Percentiles rank a stretch among this genome's conserved stretches.
Conservation (phyloP, 2,113 vertebrate species). For the Erythrocebus patas region DNA sequence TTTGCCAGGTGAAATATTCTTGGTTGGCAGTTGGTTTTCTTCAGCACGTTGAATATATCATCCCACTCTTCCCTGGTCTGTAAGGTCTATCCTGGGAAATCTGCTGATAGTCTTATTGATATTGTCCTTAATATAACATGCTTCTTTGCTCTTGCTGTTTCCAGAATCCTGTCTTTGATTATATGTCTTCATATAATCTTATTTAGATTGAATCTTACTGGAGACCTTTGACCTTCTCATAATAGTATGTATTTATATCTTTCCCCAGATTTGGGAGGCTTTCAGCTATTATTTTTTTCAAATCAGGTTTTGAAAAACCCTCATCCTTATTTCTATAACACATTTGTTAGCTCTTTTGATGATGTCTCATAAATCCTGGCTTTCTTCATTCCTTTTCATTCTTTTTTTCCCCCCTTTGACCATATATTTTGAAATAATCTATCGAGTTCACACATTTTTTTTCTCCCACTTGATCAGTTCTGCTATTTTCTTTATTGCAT, state of each 20-base stretch:
- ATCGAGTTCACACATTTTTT: background rate
- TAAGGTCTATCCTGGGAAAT: background rate
- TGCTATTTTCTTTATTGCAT: background rate
- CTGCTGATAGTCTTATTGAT: background rate
- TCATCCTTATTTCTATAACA: background rate
- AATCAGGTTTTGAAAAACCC: background rate
- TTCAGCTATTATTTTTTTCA: background rate
- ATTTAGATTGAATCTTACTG: background rate
- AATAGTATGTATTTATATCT: background rate
- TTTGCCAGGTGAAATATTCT: background rate
- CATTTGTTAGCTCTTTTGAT: background rate
- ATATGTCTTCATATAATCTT: background rate
- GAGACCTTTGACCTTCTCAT: background rate
- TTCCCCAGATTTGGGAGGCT: background rate
- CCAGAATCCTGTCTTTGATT: background rate
- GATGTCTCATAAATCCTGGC: background rate
- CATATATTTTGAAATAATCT: background rate
- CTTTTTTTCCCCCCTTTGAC: background rate
- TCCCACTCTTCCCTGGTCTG: background rate
- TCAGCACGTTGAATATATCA: background rate
- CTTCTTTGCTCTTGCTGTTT: background rate
- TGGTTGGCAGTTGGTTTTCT: background rate
- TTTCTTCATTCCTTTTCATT: background rate
- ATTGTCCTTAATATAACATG: background rate
- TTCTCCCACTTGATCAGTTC: background rate